Conservation (phyloP, 2,888 invertebrate species). For the Amphipoea oculea region DNA sequence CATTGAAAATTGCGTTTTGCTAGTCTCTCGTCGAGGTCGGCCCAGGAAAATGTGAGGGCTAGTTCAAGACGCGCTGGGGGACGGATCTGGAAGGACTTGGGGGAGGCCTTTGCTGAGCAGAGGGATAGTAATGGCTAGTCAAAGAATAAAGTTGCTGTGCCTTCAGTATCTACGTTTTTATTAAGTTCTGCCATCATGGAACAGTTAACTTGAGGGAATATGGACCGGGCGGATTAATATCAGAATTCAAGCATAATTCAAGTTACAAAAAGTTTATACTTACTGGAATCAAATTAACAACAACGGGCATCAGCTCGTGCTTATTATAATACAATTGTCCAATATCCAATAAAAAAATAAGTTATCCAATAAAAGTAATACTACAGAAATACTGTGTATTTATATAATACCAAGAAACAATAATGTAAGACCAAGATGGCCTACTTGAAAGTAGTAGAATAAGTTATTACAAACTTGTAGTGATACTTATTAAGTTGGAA, state of each 20-base stretch:
- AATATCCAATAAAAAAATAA: background rate
- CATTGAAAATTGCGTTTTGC: background rate
- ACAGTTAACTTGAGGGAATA: background rate
- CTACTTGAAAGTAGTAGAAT: slow-evolving; percentile 12
- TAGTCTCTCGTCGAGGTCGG: background rate
- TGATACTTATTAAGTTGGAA: slow-evolving; percentile 12
- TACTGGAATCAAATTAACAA: background rate
- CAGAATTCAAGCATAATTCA: background rate
- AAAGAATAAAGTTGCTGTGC: background rate
- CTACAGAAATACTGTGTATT: background rate
- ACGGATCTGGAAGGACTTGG: background rate
- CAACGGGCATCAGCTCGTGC: background rate
- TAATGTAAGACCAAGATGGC: slow-evolving; percentile 12
- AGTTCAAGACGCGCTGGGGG: background rate
- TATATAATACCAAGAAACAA: slow-evolving; percentile 6
- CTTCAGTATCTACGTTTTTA: background rate
- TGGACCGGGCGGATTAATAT: background rate
- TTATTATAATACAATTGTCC: no score
- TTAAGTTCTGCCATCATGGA: background rate
- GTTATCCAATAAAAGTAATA: background rate
- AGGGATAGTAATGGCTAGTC: no score
- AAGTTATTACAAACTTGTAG: slow-evolving; percentile 22
- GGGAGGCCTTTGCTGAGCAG: background rate
- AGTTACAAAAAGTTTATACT: background rate
- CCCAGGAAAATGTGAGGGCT: background rate